Conservation (phyloP, 1,140 invertebrate species). For the Meloidogyne hapla region DNA sequence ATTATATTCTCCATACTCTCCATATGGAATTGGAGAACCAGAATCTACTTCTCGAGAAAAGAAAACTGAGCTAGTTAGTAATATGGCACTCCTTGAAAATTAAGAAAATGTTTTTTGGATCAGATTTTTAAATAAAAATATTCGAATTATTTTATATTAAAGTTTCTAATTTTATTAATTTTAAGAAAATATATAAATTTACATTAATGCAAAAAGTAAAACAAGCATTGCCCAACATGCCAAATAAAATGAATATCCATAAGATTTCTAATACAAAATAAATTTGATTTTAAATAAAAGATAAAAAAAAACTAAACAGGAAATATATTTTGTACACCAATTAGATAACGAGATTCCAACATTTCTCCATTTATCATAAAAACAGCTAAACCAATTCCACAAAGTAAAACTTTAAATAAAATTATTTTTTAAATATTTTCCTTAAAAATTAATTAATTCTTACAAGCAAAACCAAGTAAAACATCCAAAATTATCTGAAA, state of each 20-base stretch:
- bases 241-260: conserved; percentile 62
- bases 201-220: conserved; percentile 51
- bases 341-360: conserved; percentile 60
- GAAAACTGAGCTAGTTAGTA: conserved; percentile 19
- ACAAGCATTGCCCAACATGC: conserved; percentile 51
- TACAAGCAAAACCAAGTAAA: conserved; percentile 43
- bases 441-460: background rate
- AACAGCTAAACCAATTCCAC: conserved; percentile 51
- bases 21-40: conserved; percentile 1
- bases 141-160: too few relatives aligned
- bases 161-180: too few relatives aligned
- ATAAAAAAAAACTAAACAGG: conserved; percentile 36
- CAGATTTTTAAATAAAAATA: too few relatives aligned
- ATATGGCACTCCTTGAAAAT: conserved; percentile 19
- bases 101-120: too few relatives aligned
- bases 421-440: background rate
- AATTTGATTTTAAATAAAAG: conserved; percentile 14
- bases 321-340: conserved; percentile 58
- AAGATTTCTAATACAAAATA: conserved; percentile 51
- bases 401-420: conserved; percentile 51
- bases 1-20: background rate
- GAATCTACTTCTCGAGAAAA: conserved; percentile 9
- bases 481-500: conserved; percentile 48
- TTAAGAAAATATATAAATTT: background rate
- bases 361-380: conserved; percentile 64